Conservation (phyloP, 2,113 vertebrate genomes). For the Phalacrocorax carbo region DNA sequence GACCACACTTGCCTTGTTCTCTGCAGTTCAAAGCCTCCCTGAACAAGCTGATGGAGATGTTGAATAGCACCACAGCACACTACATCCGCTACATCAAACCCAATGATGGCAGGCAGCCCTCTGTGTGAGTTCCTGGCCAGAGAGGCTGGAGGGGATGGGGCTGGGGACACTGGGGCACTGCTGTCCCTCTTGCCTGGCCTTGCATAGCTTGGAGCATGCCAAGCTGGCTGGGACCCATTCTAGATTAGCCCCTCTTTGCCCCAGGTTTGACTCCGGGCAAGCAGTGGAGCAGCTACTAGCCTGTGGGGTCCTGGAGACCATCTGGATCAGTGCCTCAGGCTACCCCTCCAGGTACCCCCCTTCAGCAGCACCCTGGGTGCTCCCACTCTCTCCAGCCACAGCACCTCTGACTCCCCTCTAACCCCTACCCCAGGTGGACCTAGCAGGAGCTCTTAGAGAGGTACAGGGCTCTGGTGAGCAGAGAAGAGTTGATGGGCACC, state of each 20-base stretch:
- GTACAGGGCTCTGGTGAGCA: slow-evolving; percentile 70
- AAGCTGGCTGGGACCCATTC: background rate
- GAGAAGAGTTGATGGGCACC: background rate
- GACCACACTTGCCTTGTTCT: accelerated
- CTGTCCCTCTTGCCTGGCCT: background rate
- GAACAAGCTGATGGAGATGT: slow-evolving; percentile 74
- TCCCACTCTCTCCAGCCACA: no score
- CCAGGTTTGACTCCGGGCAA: background rate
- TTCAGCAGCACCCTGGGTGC: background rate
- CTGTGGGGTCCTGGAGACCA: background rate
- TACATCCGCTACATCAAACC: slow-evolving; percentile 86
- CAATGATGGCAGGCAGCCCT: slow-evolving; percentile 72
- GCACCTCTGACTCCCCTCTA: background rate
- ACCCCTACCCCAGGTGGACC: slow-evolving; percentile 60
- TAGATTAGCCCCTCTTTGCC: no score
- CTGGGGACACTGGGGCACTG: background rate
- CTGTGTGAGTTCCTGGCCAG: background rate
- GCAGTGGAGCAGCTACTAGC: slow-evolving; percentile 6
- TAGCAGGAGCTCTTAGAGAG: slow-evolving; percentile 78
- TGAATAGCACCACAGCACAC: slow-evolving; percentile 79
- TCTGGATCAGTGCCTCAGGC: background rate
- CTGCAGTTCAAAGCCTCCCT: slow-evolving; percentile 79
- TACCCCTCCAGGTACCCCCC: background rate
- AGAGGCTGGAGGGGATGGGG: no score
- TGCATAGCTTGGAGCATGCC: accelerated